A percentile compares a stretch with the other conserved stretches of the same genome.
Conservation (phyloP, 2,797 vertebrate genomes). For the Florisuga fusca region DNA sequence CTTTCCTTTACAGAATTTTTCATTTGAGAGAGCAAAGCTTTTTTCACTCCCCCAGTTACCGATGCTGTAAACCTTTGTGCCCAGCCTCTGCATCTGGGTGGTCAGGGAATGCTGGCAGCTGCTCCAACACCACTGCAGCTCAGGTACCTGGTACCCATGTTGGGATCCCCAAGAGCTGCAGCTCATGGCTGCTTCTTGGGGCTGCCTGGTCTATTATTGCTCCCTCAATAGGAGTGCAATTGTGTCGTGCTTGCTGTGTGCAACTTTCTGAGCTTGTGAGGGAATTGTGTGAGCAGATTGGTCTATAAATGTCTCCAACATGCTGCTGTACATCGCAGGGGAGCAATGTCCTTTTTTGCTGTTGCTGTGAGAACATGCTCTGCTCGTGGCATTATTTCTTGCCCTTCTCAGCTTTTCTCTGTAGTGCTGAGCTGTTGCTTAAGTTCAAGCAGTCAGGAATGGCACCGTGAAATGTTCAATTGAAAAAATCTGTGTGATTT, state of each 20-base stretch:
- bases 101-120: background rate
- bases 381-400: background rate
- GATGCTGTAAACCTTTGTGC: background rate
- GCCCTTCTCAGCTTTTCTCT: background rate
- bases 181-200: too few species aligned
- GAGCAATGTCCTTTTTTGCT: background rate
- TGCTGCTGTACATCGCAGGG: background rate
- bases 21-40: background rate
- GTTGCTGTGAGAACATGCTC: background rate
- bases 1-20: background rate
- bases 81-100: background rate
- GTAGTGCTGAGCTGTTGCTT: background rate
- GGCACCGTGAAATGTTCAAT: rapidly evolving
- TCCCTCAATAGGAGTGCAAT: too few species aligned
- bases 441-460: background rate
- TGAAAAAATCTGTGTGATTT: background rate
- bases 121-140: too few species aligned
- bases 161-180: too few species aligned
- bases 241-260: too few species aligned
- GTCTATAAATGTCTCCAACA: rapidly evolving
- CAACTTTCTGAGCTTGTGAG: too few species aligned
- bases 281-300: background rate
- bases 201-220: too few species aligned
- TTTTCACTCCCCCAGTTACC: background rate
- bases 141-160: too few species aligned